Base-by-base conservation (phyloP, 2,113 vertebrate species). In the Leiothrix lutea region DNA sequence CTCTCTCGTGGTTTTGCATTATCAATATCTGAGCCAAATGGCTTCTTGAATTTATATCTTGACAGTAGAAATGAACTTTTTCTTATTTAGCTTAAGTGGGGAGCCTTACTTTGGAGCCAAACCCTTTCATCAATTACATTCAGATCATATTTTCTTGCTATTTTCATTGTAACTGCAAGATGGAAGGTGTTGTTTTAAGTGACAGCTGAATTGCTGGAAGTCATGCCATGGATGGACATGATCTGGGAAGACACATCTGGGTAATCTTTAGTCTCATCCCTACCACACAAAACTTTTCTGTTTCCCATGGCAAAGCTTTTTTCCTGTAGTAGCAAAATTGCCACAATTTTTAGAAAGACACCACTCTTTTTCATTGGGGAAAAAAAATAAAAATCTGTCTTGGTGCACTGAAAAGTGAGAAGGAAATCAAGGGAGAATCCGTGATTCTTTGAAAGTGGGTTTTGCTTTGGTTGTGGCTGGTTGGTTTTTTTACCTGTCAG, bases 71-170 rank as follows among this genome's bases (percentile, higher is more conserved):
- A 64, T 1, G 0, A 69, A 25, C 25, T 47, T 81, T n/a, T 66
- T 44, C 61, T 81, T 13, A 5, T 60, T 81, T 75, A 75, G 14
- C 7, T 57, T 21, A 21, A 45, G 31, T 53, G n/a, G n/a, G n/a
- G n/a, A n/a, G n/a, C n/a, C n/a, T n/a, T n/a, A 7, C 33, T 66
- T 44, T 9, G 15, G 24, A 78, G 33, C 17, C 60, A 89, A 42
- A 31, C 36, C 13, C 28, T 66, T 84, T 65, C 15, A 25, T 53
- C 65, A 62, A 0, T 70, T 84, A 25, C 11, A 24, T 71, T 67
- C 3, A 5, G 60, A 45, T 66, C 0, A 6, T 3, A 4, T 62
- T n/a, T n/a, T n/a, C n/a, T n/a, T n/a, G n/a, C n/a, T n/a, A n/a
- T n/a, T 91, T 83, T 86, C 17, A 42, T 66, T 62, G 42, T 58